Percentiles rank a stretch among this genome's conserved stretches.
These are phyloP conservation scores for Adela reaumurella DNA, from an alignment of 2,888 invertebrate species.

Conservation along the genomic window DNA sequence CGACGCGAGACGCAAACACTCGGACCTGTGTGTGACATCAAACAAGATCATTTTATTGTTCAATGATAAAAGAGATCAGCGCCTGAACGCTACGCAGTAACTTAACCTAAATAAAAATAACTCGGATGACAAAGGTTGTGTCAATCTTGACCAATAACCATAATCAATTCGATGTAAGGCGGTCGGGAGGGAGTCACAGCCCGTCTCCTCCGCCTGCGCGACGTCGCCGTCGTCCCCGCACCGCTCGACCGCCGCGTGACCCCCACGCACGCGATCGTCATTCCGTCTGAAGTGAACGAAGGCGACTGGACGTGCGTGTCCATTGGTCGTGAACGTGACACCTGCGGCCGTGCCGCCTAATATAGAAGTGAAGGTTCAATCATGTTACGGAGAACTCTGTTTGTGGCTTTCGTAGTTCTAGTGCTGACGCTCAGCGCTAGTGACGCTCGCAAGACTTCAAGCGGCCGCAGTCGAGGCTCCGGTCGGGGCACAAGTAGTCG, in stretches of 20 bases:
- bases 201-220: neutral
- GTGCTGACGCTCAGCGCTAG: neutral
- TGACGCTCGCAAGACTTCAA: conserved; percentile 22
- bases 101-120: neutral
- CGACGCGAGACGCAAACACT: too few species aligned
- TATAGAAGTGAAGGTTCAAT: neutral
- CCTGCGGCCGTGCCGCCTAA: neutral
- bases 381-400: neutral
- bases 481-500: conserved; percentile 27
- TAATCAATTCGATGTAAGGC: neutral
- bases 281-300: neutral
- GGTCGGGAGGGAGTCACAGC: neutral
- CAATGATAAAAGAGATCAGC: too few species aligned
- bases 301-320: neutral
- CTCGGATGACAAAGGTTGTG: neutral
- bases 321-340: neutral
- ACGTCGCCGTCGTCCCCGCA: too few species aligned
- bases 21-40: too few species aligned
- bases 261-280: neutral
- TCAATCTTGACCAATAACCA: neutral
- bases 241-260: neutral
- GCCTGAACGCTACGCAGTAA: neutral
- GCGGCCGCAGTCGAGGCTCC: conserved; percentile 31
- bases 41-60: too few species aligned
- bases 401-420: neutral